phyloP scores from a whole-genome alignment of 2,888 invertebrate species.

The Parochlus steinenii region DNA sequence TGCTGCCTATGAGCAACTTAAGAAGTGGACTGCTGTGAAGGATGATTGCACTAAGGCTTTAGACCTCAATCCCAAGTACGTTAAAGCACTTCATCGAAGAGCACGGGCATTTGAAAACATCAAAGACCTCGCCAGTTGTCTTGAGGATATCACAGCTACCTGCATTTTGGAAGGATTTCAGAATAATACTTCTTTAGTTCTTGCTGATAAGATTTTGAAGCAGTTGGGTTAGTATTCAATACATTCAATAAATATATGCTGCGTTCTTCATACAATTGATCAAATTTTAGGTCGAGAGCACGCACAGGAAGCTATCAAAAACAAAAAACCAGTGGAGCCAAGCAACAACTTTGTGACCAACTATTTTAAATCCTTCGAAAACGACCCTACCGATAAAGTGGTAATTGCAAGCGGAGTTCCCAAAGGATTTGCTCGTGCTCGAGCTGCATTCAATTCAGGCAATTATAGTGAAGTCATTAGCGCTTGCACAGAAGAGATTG shows the following conservation, averaged over 20 bases:
- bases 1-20: constrained; percentile 83
- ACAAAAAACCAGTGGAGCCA: constrained; percentile 56
- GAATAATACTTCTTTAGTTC: constrained; percentile 59
- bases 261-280: constrained; percentile 12
- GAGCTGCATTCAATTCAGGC: constrained; percentile 47
- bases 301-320: constrained; percentile 55
- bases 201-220: constrained; percentile 79
- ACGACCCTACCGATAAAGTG: constrained; percentile 57
- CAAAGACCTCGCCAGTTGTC: constrained; percentile 58
- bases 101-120: constrained; percentile 69
- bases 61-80: constrained; percentile 66
- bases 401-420: constrained; percentile 32
- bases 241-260: too few species aligned
- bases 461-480: constrained; percentile 62
- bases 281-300: constrained; percentile 36
- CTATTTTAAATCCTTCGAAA: constrained; percentile 74
- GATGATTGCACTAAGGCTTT: constrained; percentile 77
- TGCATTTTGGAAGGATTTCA: constrained; percentile 81
- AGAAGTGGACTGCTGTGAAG: constrained; percentile 69
- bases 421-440: constrained; percentile 54
- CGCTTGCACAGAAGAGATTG: constrained; percentile 64
- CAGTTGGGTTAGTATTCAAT: constrained; percentile 43
- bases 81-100: constrained; percentile 72
- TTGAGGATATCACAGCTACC: constrained; percentile 87
- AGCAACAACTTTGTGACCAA: constrained; percentile 73